Percentiles rank a stretch among this genome's conserved stretches.
phyloP scores from a whole-genome alignment of 2,888 invertebrate species.

The Euclidia mi region DNA sequence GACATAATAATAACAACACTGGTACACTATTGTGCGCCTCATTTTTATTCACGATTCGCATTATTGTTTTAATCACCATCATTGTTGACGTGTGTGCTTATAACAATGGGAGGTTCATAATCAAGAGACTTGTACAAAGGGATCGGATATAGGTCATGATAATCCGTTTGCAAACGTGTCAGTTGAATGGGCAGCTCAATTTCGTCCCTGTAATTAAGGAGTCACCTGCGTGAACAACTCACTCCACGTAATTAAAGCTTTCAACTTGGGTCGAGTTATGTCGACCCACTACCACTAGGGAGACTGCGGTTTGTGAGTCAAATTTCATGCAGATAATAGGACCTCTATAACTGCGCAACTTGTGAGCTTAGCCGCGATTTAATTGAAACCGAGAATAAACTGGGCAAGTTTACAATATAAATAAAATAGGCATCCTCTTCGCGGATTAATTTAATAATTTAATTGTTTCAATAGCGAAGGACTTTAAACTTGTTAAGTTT shows the following conservation, averaged over 20 bases:
- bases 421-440: slow-evolving; percentile 62
- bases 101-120: slow-evolving; percentile 54
- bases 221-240: slow-evolving; percentile 89
- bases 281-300: slow-evolving; percentile 78
- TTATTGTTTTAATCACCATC: slow-evolving; percentile 46
- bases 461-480: slow-evolving; percentile 45
- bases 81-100: slow-evolving; percentile 48
- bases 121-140: slow-evolving; percentile 53
- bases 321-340: slow-evolving; percentile 87
- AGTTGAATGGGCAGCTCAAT: slow-evolving; percentile 87
- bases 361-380: slow-evolving; percentile 80
- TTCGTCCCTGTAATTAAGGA: slow-evolving; percentile 87
- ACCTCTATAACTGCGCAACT: slow-evolving; percentile 81
- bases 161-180: slow-evolving; percentile 86
- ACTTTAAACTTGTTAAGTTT: slow-evolving; percentile 44
- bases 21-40: slow-evolving; percentile 23
- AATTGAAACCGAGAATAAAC: slow-evolving; percentile 83
- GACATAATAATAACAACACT: slow-evolving; percentile 14
- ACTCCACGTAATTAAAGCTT: slow-evolving; percentile 87
- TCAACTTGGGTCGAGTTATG: slow-evolving; percentile 86
- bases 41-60: slow-evolving; percentile 34
- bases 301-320: slow-evolving; percentile 83
- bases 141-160: slow-evolving; percentile 76
- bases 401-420: slow-evolving; percentile 66
- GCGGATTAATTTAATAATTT: slow-evolving; percentile 59